These are phyloP conservation scores for Dasyprocta punctata DNA, from an alignment of 2,113 vertebrate genomes.

Conservation along the genomic window DNA sequence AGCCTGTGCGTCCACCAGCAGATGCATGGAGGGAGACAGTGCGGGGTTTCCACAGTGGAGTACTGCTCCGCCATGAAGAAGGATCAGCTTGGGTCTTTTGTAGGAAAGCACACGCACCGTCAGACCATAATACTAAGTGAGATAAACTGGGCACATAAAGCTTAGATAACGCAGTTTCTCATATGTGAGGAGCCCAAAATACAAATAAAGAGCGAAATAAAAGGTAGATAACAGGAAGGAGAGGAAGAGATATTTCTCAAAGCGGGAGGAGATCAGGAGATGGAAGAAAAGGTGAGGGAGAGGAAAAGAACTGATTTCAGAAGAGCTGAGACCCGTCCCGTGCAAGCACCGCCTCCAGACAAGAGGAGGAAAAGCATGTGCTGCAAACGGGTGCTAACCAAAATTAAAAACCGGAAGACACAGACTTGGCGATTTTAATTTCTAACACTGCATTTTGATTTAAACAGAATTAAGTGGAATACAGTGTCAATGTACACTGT, in stretches of 20 bases:
- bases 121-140: not conserved
- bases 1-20: not conserved
- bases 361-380: too few relatives aligned
- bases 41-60: not conserved
- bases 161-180: not conserved
- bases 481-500: fast-evolving
- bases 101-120: not conserved
- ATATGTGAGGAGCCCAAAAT: not conserved
- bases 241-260: not conserved
- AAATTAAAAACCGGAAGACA: not conserved
- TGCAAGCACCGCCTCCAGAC: not conserved
- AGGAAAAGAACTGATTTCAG: not conserved
- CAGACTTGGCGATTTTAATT: fast-evolving
- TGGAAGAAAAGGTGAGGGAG: not conserved
- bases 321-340: not conserved
- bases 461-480: not conserved
- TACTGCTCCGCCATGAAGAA: not conserved
- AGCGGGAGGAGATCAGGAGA: too few relatives aligned
- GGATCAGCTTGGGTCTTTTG: not conserved
- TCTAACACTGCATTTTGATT: fast-evolving
- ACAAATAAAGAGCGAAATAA: not conserved
- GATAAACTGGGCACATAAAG: not conserved
- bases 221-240: not conserved
- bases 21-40: too few relatives aligned
- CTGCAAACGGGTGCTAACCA: not conserved